phyloP scores from a whole-genome alignment of 2,113 vertebrate genomes.

The Nicator chloris region DNA sequence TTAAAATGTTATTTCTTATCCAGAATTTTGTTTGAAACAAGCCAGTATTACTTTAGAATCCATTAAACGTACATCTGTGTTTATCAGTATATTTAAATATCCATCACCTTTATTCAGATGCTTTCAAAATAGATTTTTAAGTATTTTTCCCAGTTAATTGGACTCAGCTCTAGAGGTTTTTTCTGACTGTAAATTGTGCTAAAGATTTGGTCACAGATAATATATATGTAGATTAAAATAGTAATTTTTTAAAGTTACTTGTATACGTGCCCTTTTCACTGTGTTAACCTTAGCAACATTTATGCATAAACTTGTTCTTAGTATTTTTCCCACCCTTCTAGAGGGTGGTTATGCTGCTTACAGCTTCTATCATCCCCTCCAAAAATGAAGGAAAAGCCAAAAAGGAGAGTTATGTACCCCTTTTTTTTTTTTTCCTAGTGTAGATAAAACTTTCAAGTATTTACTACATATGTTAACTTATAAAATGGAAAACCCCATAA shows the following conservation, averaged over 20 bases:
- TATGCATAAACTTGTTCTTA: not conserved
- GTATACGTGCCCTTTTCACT: not conserved
- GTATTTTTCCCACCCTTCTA: not conserved
- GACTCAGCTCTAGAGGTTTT: not conserved
- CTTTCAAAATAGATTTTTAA: not conserved
- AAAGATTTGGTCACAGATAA: not conserved
- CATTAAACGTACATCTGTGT: not conserved
- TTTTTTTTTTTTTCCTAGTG: not conserved
- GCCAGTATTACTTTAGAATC: not conserved
- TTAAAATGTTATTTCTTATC: constrained; percentile 33
- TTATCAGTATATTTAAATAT: not conserved
- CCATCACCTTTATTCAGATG: not conserved
- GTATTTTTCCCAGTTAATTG: constrained; percentile 4
- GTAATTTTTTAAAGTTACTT: not conserved
- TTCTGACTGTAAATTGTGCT: not conserved
- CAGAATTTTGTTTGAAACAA: constrained; percentile 30
- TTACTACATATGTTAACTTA: constrained; percentile 70
- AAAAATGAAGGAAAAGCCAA: not conserved
- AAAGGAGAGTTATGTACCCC: not conserved
- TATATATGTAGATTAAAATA: not conserved
- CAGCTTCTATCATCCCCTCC: not conserved
- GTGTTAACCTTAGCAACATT: not conserved
- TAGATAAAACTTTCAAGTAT: constrained; percentile 59
- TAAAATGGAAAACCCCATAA: constrained; percentile 68
- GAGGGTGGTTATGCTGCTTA: not conserved